phyloP scores from a whole-genome alignment of 1,140 invertebrate genomes.

The Sitophilus oryzae region DNA sequence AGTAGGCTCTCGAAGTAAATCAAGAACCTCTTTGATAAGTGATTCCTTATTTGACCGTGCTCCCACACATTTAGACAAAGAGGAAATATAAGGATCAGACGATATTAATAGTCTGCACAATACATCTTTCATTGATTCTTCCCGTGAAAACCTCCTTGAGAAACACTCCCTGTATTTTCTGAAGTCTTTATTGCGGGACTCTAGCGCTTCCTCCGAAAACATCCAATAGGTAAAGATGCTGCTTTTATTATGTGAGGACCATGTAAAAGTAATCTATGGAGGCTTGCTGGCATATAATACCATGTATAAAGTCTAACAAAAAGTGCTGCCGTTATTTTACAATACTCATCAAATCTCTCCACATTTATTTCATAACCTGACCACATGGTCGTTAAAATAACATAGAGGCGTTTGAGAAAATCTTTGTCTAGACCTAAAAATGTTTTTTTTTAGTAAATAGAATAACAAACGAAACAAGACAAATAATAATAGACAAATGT shows the following conservation, averaged over 20 bases:
- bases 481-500: too few relatives aligned
- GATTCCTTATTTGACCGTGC: too few relatives aligned
- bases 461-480: too few relatives aligned
- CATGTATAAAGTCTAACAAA: slow-evolving; percentile 33
- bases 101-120: slow-evolving; percentile 6
- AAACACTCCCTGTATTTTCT: slow-evolving; percentile 19
- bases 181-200: slow-evolving; percentile 38
- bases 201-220: slow-evolving; percentile 39
- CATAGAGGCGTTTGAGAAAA: slow-evolving; percentile 32
- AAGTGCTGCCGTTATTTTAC: slow-evolving; percentile 23
- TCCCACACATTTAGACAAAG: too few relatives aligned
- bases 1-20: too few relatives aligned
- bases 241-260: slow-evolving; percentile 31
- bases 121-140: slow-evolving; percentile 13
- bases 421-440: slow-evolving; percentile 36
- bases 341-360: slow-evolving; percentile 26
- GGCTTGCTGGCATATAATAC: slow-evolving; percentile 36
- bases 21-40: too few relatives aligned
- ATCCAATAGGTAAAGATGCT: slow-evolving; percentile 39
- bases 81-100: slow-evolving; percentile 10
- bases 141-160: slow-evolving; percentile 7
- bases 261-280: slow-evolving; percentile 39
- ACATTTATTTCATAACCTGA: slow-evolving; percentile 28
- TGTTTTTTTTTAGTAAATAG: too few relatives aligned
- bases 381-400: slow-evolving; percentile 33